Percentiles rank a stretch among this genome's conserved stretches.
These are phyloP conservation scores for Drosophila atroscutellata DNA, from an alignment of 2,888 invertebrate genomes.

Conservation along the genomic window DNA sequence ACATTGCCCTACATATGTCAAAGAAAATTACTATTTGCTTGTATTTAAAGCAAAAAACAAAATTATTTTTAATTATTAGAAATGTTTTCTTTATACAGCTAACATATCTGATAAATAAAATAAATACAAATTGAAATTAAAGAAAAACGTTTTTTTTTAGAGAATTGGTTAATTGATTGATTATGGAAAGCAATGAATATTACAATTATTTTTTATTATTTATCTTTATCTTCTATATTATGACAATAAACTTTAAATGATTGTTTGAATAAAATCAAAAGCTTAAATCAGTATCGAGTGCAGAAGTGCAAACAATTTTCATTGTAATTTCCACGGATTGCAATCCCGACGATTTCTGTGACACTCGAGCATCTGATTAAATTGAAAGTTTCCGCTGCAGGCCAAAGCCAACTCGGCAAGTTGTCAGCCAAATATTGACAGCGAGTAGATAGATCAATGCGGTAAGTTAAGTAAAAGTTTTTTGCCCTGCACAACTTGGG, in stretches of 20 bases:
- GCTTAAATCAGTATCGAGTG: slow-evolving; percentile 22
- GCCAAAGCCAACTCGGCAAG: slow-evolving; percentile 39
- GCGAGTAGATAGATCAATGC: slow-evolving; percentile 71
- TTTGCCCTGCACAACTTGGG: slow-evolving; percentile 26
- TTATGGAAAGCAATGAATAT: not conserved
- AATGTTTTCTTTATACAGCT: not conserved
- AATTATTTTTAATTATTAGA: too few relatives aligned
- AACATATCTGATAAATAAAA: too few relatives aligned
- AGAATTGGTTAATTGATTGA: not conserved
- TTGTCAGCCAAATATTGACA: slow-evolving; percentile 77
- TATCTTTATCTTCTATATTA: not conserved
- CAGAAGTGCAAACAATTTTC: slow-evolving; percentile 42
- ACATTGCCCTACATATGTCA: slow-evolving; percentile 17
- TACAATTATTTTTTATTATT: not conserved
- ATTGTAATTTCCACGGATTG: slow-evolving; percentile 24
- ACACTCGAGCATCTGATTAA: slow-evolving; percentile 69
- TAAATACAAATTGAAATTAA: not conserved
- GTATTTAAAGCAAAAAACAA: not conserved
- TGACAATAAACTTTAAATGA: not conserved
- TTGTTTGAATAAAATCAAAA: slow-evolving; percentile 10
- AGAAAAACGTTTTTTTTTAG: not conserved
- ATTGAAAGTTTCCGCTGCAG: slow-evolving; percentile 63
- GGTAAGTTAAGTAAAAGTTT: slow-evolving; percentile 67
- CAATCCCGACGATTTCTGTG: slow-evolving; percentile 34
- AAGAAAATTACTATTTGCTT: slow-evolving; percentile 6